These are phyloP conservation scores for Tigriopus californicus DNA, from an alignment of 2,888 invertebrate genomes.

Conservation along the genomic window DNA sequence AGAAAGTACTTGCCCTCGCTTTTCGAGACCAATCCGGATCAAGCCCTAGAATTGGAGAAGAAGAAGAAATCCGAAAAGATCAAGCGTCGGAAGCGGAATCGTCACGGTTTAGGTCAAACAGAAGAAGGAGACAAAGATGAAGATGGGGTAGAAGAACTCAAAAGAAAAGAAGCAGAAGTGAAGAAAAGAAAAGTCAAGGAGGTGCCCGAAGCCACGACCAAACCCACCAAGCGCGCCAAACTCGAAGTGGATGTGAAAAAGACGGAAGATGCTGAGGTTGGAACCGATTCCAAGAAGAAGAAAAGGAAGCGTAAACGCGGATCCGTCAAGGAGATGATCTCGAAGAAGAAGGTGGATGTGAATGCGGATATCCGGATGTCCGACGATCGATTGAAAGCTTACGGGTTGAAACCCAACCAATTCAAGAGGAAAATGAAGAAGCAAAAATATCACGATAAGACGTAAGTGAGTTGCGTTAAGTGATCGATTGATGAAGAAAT, in stretches of 20 bases:
- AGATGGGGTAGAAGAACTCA: conserved; percentile 23
- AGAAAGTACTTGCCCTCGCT: conserved; percentile 57
- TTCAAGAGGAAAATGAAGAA: conserved; percentile 48
- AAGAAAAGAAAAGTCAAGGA: conserved; percentile 18
- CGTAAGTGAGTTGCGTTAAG: background rate
- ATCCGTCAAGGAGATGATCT: background rate
- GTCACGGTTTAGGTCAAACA: conserved; percentile 21
- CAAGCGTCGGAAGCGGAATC: background rate
- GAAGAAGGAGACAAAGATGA: conserved; percentile 22
- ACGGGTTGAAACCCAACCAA: conserved; percentile 77
- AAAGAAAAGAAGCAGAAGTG: conserved; percentile 22
- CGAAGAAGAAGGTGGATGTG: conserved; percentile 24
- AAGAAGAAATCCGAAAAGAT: background rate
- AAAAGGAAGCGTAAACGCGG: conserved; percentile 14
- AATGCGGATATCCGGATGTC: conserved; percentile 5
- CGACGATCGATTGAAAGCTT: conserved; percentile 67
- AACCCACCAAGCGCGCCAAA: conserved; percentile 1
- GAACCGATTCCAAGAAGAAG: conserved; percentile 17
- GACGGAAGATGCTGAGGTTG: background rate
- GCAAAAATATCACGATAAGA: background rate
- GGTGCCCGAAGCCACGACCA: conserved; percentile 13
- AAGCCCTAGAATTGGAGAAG: background rate
- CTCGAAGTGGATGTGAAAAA: no score
- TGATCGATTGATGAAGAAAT: no score
- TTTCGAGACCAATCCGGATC: conserved; percentile 31